Evolutionary conservation across 2,888 invertebrate species (phyloP).

Genomic region (Artemia sinica): DNA sequence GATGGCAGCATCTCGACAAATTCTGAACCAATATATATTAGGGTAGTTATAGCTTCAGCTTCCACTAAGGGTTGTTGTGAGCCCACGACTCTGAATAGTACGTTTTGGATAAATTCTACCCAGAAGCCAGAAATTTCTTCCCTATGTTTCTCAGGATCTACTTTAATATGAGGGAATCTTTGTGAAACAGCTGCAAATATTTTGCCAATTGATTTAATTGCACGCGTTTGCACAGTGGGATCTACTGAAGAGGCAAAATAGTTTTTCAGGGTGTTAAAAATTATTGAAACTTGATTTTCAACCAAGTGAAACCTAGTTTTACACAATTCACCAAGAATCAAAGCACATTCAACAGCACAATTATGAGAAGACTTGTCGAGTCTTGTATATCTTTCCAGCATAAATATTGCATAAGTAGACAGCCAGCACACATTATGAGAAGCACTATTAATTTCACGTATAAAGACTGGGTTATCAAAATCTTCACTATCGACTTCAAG

Average conservation of each 20-base stretch:
- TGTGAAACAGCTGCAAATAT: conserved; percentile 5
- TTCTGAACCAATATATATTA: neutral
- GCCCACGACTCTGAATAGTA: neutral
- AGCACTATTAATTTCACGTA: neutral
- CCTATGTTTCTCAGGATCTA: neutral
- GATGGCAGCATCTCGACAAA: conserved; percentile 8
- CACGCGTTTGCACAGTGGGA: neutral
- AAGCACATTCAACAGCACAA: conserved; percentile 8
- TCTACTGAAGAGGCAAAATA: neutral
- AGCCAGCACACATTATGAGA: neutral
- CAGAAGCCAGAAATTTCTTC: neutral
- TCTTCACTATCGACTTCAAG: neutral
- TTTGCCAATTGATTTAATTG: conserved; percentile 1
- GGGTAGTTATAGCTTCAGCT: conserved; percentile 3
- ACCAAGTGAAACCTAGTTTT: conserved; percentile 12
- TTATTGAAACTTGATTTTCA: neutral
- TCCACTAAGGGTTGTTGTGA: neutral
- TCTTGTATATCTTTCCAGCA: conserved; percentile 4
- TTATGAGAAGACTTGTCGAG: neutral
- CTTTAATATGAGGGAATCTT: neutral
- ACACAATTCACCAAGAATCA: conserved; percentile 2
- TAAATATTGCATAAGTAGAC: neutral
- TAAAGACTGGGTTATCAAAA: neutral
- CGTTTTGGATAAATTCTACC: neutral
- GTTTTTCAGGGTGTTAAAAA: neutral